Percentiles rank a stretch among this genome's conserved stretches.
phyloP scores from a whole-genome alignment of 2,797 vertebrate genomes.

The Phrynocephalus vlangalii region DNA sequence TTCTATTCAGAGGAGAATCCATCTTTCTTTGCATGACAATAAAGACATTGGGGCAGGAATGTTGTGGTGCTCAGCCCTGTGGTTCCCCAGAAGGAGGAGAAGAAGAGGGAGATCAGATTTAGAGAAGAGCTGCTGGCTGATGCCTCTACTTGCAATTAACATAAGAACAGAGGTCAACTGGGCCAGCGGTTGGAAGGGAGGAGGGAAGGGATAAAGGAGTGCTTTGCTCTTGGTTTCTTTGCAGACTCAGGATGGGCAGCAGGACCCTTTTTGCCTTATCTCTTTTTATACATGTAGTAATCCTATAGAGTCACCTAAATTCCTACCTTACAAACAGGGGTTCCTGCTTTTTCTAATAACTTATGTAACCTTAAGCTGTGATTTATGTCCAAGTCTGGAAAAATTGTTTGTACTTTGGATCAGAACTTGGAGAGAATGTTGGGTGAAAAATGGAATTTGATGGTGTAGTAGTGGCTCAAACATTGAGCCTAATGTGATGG shows the following conservation, averaged over 20 bases:
- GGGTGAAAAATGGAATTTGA: background rate
- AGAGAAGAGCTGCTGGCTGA: background rate
- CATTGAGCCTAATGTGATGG: background rate
- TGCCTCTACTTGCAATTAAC: background rate
- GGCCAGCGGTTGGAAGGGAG: background rate
- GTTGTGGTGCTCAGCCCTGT: background rate
- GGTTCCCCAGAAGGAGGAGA: background rate
- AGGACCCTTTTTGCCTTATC: background rate
- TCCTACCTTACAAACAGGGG: background rate
- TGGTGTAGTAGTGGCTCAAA: background rate
- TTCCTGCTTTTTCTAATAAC: background rate
- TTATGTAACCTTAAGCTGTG: background rate
- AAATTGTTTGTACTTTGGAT: background rate
- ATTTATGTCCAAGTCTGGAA: background rate
- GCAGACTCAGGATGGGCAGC: background rate
- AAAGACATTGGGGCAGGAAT: background rate
- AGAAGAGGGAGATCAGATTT: background rate
- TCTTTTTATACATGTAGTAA: too few relatives aligned
- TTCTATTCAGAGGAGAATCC: background rate
- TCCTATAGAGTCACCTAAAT: background rate
- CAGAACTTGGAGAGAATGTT: background rate
- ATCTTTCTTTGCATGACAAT: accelerated
- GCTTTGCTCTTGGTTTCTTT: background rate
- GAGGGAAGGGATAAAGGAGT: background rate
- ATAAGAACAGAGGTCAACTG: background rate